These are phyloP conservation scores for Ranitomeya imitator DNA, from an alignment of 2,113 vertebrate species.

Conservation along the genomic window DNA sequence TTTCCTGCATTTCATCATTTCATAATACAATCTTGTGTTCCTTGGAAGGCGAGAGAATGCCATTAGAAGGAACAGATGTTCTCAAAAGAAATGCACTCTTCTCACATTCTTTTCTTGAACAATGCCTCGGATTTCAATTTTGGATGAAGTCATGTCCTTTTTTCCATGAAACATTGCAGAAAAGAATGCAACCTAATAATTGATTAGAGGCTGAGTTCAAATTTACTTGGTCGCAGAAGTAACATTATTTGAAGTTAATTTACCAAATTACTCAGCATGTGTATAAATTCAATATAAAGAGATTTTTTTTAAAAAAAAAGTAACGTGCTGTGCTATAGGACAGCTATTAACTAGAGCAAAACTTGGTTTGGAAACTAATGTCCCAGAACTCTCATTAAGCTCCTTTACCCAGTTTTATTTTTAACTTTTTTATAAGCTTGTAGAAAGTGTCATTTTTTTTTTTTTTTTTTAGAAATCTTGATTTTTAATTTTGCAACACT, in stretches of 20 bases:
- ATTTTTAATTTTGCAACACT: no score
- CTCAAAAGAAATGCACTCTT: slow-evolving; percentile 65
- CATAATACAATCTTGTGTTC: slow-evolving; percentile 57
- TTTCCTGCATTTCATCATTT: slow-evolving; percentile 61
- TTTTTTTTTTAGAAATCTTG: no score
- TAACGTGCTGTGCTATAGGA: neutral
- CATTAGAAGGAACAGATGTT: slow-evolving; percentile 61
- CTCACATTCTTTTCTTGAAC: slow-evolving; percentile 67
- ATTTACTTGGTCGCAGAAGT: neutral
- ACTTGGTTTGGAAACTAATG: neutral
- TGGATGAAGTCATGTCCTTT: slow-evolving; percentile 62
- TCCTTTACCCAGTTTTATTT: no score
- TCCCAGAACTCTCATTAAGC: neutral
- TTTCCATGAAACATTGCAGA: slow-evolving; percentile 12
- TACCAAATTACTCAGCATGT: neutral
- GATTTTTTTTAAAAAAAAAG: neutral
- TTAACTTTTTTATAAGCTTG: no score
- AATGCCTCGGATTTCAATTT: slow-evolving; percentile 69
- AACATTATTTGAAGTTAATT: neutral
- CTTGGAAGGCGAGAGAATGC: slow-evolving; percentile 63
- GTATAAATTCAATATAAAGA: neutral
- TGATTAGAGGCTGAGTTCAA: neutral
- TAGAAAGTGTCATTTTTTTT: no score
- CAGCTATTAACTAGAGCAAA: neutral
- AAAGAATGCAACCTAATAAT: slow-evolving; percentile 50